A percentile compares a stretch with the other conserved stretches of the same genome.
Conservation (phyloP, 2,888 invertebrate species). For the Drosophila mercatorum region DNA sequence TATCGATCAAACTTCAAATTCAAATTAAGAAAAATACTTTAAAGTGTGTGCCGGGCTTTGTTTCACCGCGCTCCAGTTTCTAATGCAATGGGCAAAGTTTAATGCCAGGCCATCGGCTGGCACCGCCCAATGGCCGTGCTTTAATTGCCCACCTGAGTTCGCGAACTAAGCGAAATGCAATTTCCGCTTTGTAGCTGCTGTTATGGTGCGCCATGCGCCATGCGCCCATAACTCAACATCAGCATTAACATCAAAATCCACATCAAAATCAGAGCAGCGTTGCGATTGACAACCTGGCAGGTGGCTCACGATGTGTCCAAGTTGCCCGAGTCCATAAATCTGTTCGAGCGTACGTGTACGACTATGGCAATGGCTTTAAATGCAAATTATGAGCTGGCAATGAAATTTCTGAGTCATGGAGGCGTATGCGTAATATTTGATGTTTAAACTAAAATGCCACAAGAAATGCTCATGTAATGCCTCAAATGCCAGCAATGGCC, state of each 20-base stretch:
- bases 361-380: conserved; percentile 4
- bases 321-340: conserved; percentile 29
- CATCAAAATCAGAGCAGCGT: conserved; percentile 28
- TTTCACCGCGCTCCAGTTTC: conserved; percentile 53
- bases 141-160: conserved; percentile 63
- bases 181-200: conserved; percentile 63
- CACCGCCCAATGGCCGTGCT: conserved; percentile 15
- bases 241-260: conserved; percentile 45
- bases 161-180: conserved; percentile 67
- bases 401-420: conserved; percentile 24
- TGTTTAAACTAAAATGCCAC: conserved; percentile 34
- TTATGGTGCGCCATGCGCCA: conserved; percentile 20
- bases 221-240: conserved; percentile 60
- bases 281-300: conserved; percentile 38
- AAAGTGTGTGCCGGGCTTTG: conserved; percentile 67
- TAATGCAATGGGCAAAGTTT: conserved; percentile 63
- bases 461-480: conserved; percentile 42
- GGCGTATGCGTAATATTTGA: conserved; percentile 68
- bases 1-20: conserved; percentile 85
- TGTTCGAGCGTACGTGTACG: background rate
- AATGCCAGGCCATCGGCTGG: conserved; percentile 23
- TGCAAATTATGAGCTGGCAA: conserved; percentile 36
- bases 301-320: background rate
- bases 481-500: conserved; percentile 48
- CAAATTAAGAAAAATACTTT: conserved; percentile 73